These are phyloP conservation scores for Sphecodes monilicornis DNA, from an alignment of 2,888 invertebrate genomes.

Conservation along the genomic window DNA sequence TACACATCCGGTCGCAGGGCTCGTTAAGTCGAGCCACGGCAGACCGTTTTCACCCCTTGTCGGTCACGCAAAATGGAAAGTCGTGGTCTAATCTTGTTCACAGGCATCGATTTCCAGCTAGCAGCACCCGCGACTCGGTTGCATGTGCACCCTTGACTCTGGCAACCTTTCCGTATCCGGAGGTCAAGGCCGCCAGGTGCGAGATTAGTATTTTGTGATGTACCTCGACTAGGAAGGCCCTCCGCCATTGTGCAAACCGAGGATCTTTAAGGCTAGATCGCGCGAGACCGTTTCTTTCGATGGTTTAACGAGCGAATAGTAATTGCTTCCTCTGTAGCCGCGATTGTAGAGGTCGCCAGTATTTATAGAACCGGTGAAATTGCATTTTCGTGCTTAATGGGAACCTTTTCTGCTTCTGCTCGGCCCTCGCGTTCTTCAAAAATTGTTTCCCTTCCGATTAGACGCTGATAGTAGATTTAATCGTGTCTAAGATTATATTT, in stretches of 20 bases:
- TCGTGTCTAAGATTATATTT: neutral
- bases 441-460: neutral
- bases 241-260: constrained; percentile 13
- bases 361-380: neutral
- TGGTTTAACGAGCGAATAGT: neutral
- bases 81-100: constrained; percentile 58
- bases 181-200: constrained; percentile 75
- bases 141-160: constrained; percentile 74
- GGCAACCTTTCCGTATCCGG: constrained; percentile 61
- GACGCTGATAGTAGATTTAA: neutral
- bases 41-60: constrained; percentile 39
- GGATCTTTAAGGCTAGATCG: constrained; percentile 29
- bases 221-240: constrained; percentile 38
- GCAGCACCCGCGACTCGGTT: constrained; percentile 39
- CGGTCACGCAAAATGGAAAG: constrained; percentile 71
- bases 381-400: neutral
- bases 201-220: constrained; percentile 71
- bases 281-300: constrained; percentile 1
- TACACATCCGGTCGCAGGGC: neutral
- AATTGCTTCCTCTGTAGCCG: neutral
- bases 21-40: constrained; percentile 41
- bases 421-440: neutral
- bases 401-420: neutral
- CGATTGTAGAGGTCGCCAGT: neutral
- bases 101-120: constrained; percentile 59